Base-by-base conservation (phyloP, 2,888 invertebrate genomes). In the Spialia ferax region DNA sequence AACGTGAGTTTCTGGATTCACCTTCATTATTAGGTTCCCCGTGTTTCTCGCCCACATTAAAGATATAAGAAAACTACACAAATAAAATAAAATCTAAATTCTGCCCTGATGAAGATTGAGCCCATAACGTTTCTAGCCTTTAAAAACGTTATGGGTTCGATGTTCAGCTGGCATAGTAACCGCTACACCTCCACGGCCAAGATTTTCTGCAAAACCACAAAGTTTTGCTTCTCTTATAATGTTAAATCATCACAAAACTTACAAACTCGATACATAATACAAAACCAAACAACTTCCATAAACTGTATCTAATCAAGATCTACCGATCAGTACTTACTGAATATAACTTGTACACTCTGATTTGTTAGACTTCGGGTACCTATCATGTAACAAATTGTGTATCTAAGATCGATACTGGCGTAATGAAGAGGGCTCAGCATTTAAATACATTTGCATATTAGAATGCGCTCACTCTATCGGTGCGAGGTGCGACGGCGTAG, bases 391-490 rank as follows among this genome's bases (percentile, higher is more conserved):
- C 92, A 92, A 93, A 92, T 93, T 92, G 91, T 91, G 86, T 93
- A 93, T 91, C 92, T 93, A 83, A 93, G 93, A 93, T 93, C 93
- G 92, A 93, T 93, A 89, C 88, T 82, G 83, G 80, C 84, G 92
- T 93, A 93, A 93, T 93, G 93, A 93, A 93, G 93, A 93, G 91
- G 92, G 90, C 89, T 92, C 87, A 89, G 84, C 88, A 93, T 93
- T 93, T 93, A 92, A 93, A 93, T 93, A 93, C 89, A 93, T 93
- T 93, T 91, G 93, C 93, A 93, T 93, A 91, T 90, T 92, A 90
- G 93, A 89, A 92, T 91, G 91, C 91, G 88, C 84, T 86, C 85
- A 82, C 81, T 88, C 86, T 77, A 75, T 77, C 67, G 57, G 68
- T 68, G 69, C 74, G 69, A 56, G 57, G 69, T 68, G 69, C 74